Percentiles rank a stretch among this genome's conserved stretches.
phyloP scores from a whole-genome alignment of 2,797 vertebrate species.

The Pseudochirops cupreus region DNA sequence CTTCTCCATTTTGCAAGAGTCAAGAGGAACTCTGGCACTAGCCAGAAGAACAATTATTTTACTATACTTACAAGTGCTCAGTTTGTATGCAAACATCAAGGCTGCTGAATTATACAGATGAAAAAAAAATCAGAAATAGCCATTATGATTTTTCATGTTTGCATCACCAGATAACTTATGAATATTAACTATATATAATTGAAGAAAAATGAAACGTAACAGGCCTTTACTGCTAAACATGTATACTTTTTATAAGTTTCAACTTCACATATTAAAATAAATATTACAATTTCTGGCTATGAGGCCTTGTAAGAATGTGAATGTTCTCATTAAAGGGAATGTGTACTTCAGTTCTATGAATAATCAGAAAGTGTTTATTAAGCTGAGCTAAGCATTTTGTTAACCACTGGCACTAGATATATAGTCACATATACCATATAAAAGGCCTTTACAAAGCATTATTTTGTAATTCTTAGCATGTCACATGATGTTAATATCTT shows the following conservation, averaged over 20 bases:
- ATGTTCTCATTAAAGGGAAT: background rate
- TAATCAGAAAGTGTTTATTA: background rate
- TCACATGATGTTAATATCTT: background rate
- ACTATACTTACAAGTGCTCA: background rate
- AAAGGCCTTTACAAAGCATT: background rate
- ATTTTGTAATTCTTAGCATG: background rate
- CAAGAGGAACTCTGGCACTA: conserved; percentile 2
- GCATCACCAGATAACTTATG: conserved; percentile 12
- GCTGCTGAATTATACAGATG: conserved; percentile 11
- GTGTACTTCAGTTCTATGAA: background rate
- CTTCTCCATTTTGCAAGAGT: background rate
- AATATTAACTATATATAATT: background rate
- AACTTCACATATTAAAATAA: conserved; percentile 3
- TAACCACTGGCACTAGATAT: background rate
- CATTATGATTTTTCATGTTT: background rate
- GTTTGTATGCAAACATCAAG: background rate
- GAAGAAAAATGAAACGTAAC: background rate
- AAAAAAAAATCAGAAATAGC: conserved; percentile 1
- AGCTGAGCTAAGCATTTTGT: background rate
- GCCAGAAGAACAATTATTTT: background rate
- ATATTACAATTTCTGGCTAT: background rate
- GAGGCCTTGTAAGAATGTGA: conserved; percentile 7
- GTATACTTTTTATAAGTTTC: background rate
- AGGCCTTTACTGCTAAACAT: background rate
- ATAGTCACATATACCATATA: background rate